Evolutionary conservation across 2,797 vertebrate species (phyloP).

Genomic region (Sebastes nivosus): DNA sequence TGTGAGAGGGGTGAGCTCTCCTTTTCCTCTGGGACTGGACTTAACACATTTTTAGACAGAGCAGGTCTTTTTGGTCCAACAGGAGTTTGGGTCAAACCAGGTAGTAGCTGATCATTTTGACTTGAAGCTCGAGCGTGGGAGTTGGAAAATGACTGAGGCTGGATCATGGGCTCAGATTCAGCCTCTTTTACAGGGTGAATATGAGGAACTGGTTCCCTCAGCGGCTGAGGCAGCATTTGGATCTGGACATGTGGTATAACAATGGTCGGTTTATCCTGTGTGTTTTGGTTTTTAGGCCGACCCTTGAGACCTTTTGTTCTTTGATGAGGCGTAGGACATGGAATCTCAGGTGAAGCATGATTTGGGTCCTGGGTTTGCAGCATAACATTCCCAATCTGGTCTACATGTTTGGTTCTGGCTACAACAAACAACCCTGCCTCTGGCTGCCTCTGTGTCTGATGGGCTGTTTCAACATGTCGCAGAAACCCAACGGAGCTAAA

Average conservation of each 20-base stretch:
- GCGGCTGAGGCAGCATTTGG: slow-evolving; percentile 6
- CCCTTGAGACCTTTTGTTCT: not conserved
- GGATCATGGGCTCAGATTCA: not conserved
- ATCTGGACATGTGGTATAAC: not conserved
- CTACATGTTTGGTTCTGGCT: slow-evolving; percentile 47
- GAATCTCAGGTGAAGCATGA: slow-evolving; percentile 6
- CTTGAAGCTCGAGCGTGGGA: not conserved
- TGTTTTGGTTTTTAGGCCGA: not conserved
- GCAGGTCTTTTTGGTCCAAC: not conserved
- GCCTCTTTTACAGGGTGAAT: not conserved
- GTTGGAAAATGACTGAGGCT: not conserved
- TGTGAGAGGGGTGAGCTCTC: not conserved
- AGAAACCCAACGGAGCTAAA: slow-evolving; percentile 36
- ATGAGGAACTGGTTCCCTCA: not conserved
- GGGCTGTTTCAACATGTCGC: not conserved
- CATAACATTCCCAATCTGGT: slow-evolving; percentile 22
- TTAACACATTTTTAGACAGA: not conserved
- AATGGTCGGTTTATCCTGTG: slow-evolving; percentile 5
- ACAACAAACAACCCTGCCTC: slow-evolving; percentile 40
- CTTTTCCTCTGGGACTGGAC: not conserved
- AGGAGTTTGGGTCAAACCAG: not conserved
- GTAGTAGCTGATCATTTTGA: not conserved
- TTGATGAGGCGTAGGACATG: not conserved
- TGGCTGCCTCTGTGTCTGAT: slow-evolving; percentile 15
- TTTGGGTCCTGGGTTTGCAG: slow-evolving; percentile 12